A percentile compares a stretch with the other conserved stretches of the same genome.
These are phyloP conservation scores for Eidolon dupreanum DNA, from an alignment of 2,797 vertebrate genomes.

Conservation along the genomic window DNA sequence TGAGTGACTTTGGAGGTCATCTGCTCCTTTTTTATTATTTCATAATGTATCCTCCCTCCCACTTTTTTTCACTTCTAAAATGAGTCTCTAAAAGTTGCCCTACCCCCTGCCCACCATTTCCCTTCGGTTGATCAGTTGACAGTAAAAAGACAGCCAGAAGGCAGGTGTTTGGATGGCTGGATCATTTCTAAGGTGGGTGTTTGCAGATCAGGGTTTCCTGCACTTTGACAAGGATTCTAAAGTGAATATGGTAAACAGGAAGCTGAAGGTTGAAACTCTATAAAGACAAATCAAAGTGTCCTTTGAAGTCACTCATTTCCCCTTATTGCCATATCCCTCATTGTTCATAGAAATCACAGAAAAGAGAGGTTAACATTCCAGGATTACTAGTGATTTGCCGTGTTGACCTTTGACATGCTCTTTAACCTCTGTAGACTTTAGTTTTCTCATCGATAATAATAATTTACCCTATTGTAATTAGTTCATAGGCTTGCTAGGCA, in stretches of 20 bases:
- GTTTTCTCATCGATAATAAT: conserved; percentile 35
- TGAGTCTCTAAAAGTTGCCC: background rate
- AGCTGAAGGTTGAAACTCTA: background rate
- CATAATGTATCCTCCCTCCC: background rate
- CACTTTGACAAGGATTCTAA: background rate
- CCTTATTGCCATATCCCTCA: background rate
- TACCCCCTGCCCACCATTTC: background rate
- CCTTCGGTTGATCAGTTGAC: background rate
- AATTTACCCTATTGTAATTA: background rate
- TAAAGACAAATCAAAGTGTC: background rate
- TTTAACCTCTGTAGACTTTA: conserved; percentile 21
- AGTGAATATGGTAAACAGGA: background rate
- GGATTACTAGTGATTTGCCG: conserved; percentile 39
- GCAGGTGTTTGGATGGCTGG: background rate
- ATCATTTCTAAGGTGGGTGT: background rate
- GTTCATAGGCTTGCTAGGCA: background rate
- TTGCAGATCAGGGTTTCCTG: background rate
- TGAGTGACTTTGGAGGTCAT: background rate
- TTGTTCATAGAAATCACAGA: conserved; percentile 28
- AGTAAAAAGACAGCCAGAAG: background rate
- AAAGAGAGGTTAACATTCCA: background rate
- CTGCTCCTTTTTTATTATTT: background rate
- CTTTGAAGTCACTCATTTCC: conserved; percentile 28
- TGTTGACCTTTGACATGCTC: conserved; percentile 50
- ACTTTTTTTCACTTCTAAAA: background rate